Conservation (phyloP, 2,888 invertebrate genomes). For the Bellardia pandia region DNA sequence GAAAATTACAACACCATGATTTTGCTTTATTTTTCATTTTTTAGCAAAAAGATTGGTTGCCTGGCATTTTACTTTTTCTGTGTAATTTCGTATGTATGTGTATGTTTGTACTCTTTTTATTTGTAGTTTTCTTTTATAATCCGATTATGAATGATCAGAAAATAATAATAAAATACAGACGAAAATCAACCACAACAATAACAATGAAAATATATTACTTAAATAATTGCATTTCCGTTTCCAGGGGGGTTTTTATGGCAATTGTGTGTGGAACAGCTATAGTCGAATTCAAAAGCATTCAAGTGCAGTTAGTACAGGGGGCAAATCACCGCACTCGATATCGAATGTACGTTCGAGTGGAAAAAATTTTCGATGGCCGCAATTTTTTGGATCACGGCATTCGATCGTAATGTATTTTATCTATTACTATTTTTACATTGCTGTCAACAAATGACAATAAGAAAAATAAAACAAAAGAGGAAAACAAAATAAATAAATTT, state of each 20-base stretch:
- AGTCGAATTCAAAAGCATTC: too few relatives aligned
- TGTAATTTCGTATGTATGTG: neutral
- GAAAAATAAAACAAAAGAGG: too few relatives aligned
- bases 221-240: conserved; percentile 33
- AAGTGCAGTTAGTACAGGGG: too few relatives aligned
- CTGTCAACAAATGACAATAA: too few relatives aligned
- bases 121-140: conserved; percentile 56
- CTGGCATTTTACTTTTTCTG: neutral
- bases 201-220: conserved; percentile 20
- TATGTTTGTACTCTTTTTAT: neutral
- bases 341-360: too few relatives aligned
- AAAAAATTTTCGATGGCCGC: too few relatives aligned
- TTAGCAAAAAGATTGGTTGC: neutral
- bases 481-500: too few relatives aligned
- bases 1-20: conserved; percentile 60
- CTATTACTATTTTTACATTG: too few relatives aligned
- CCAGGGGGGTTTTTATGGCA: neutral
- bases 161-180: conserved; percentile 62
- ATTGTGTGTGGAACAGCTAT: neutral
- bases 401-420: too few relatives aligned
- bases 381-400: too few relatives aligned
- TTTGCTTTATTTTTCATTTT: conserved; percentile 21
- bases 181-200: conserved; percentile 39
- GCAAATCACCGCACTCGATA: too few relatives aligned
- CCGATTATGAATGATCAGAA: conserved; percentile 68